phyloP scores from a whole-genome alignment of 2,113 vertebrate genomes.

The rat (Rattus norvegicus) region DNA sequence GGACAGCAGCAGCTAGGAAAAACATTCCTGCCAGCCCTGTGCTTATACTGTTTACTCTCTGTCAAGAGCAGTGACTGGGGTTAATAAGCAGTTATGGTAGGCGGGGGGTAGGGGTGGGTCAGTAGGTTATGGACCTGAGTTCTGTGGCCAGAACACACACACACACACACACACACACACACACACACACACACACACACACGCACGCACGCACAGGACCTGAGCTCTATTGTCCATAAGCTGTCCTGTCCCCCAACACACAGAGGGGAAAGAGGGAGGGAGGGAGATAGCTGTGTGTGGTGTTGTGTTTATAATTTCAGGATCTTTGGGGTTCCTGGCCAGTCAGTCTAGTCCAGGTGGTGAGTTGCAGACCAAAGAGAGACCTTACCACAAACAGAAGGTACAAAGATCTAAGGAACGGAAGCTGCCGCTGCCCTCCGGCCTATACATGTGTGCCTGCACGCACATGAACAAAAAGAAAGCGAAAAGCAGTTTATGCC shows the following conservation, averaged over 20 bases:
- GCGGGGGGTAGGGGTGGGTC: accelerated
- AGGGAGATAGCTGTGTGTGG: neutral
- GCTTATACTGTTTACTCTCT: neutral
- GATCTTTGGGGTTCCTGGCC: neutral
- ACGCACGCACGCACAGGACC: neutral
- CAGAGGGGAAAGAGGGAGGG: neutral
- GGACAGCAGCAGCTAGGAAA: neutral
- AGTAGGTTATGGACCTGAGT: neutral
- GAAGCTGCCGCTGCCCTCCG: neutral
- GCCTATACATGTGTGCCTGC: neutral
- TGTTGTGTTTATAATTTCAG: neutral
- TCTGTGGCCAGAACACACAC: neutral
- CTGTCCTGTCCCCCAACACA: neutral
- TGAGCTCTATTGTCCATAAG: neutral
- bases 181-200: neutral
- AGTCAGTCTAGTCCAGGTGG: neutral
- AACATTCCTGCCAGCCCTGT: neutral
- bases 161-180: neutral
- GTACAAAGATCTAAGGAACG: neutral
- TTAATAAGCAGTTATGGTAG: neutral
- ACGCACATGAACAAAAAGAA: neutral
- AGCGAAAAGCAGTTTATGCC: neutral
- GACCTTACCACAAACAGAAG: neutral
- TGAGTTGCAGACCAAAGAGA: neutral
- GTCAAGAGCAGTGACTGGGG: neutral